Percentiles rank a stretch among this genome's conserved stretches.
These are phyloP conservation scores for Microctenopoma stevenorrisi DNA, from an alignment of 2,797 vertebrate species.

Conservation along the genomic window DNA sequence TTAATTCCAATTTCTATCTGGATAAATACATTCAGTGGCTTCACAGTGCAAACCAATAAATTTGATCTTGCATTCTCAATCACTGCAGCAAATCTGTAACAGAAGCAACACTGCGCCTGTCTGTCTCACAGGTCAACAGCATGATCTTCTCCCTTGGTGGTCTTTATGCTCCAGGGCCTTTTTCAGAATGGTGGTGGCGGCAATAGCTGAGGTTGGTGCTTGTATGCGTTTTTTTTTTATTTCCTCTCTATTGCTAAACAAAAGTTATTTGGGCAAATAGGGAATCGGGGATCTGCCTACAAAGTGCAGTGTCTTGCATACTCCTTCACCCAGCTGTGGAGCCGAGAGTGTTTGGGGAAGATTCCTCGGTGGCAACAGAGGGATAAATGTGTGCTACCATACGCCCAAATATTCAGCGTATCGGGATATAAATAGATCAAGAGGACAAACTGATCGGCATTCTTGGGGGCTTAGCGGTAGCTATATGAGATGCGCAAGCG, in stretches of 20 bases:
- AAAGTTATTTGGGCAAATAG: conserved; percentile 67
- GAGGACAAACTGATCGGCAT: conserved; percentile 65
- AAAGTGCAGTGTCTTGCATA: conserved; percentile 49
- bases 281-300: conserved; percentile 41
- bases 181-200: neutral
- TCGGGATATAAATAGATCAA: conserved; percentile 77
- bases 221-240: conserved; percentile 23
- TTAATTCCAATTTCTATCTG: conserved; percentile 65
- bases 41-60: conserved; percentile 50
- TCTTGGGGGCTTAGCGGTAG: conserved; percentile 62
- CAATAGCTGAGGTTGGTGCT: neutral
- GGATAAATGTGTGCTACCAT: conserved; percentile 56
- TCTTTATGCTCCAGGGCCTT: conserved; percentile 39
- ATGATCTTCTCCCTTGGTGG: conserved; percentile 47
- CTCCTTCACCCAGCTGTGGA: conserved; percentile 44
- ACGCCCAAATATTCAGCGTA: conserved; percentile 71
- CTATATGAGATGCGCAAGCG: conserved; percentile 43
- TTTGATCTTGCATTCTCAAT: conserved; percentile 60
- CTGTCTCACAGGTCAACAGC: conserved; percentile 63
- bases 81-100: conserved; percentile 72
- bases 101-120: conserved; percentile 60
- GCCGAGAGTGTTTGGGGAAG: conserved; percentile 61
- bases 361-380: conserved; percentile 73
- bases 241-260: conserved; percentile 34
- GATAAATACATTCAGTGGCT: conserved; percentile 55